Evolutionary conservation across 2,888 invertebrate genomes (phyloP).

Genomic region (Ischnus inquisitorius): DNA sequence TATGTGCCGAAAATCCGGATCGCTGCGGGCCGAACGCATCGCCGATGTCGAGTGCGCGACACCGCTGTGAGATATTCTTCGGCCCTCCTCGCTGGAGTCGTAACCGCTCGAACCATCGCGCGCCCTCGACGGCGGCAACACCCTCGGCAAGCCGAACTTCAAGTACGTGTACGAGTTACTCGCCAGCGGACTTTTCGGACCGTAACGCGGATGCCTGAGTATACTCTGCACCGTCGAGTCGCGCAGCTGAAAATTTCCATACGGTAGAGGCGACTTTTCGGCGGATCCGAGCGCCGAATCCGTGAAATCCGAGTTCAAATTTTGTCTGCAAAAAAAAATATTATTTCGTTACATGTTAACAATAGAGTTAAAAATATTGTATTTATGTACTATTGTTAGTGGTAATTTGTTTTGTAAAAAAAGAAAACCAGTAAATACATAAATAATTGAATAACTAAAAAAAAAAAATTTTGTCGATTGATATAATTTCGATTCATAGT

Average conservation of each 20-base stretch:
- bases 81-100: constrained; percentile 93
- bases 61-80: constrained; percentile 78
- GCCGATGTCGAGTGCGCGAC: constrained; percentile 87
- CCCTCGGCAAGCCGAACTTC: constrained; percentile 96
- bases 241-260: constrained; percentile 96
- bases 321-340: constrained; percentile 90
- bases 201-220: constrained; percentile 95
- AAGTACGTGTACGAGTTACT: constrained; percentile 97
- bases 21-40: constrained; percentile 92
- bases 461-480: too few species aligned
- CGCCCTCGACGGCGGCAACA: constrained; percentile 91
- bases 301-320: constrained; percentile 97
- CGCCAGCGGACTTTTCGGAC: constrained; percentile 94
- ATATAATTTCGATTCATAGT: too few species aligned
- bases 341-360: not conserved
- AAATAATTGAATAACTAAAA: too few species aligned
- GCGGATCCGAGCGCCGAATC: constrained; percentile 97
- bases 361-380: not conserved
- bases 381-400: too few species aligned
- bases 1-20: constrained; percentile 91
- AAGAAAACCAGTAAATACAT: too few species aligned
- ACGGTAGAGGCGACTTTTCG: constrained; percentile 96
- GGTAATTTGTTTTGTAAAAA: too few species aligned
- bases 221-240: constrained; percentile 98
- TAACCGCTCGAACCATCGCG: constrained; percentile 96